A percentile compares a stretch with the other conserved stretches of the same genome.
Conservation (phyloP, 2,797 vertebrate genomes). For the Sebastes diploproa region DNA sequence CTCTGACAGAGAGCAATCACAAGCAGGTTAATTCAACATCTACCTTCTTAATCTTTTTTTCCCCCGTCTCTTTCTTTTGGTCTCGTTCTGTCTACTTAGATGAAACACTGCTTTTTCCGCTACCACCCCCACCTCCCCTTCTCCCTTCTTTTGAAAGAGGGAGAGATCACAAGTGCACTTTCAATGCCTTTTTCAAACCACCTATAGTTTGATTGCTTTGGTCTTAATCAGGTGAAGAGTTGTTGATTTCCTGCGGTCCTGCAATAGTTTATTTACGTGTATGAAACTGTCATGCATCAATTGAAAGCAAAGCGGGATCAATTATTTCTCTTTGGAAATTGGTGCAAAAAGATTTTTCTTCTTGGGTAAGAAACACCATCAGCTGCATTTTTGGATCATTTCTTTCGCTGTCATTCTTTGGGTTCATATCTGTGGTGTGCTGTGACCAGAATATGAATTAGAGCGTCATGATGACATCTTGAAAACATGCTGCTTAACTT, state of each 20-base stretch:
- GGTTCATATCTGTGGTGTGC: constrained; percentile 28
- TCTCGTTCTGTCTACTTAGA: constrained; percentile 82
- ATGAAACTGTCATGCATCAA: background rate
- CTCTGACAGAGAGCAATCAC: constrained; percentile 83
- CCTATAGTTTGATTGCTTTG: constrained; percentile 42
- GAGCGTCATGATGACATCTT: constrained; percentile 40
- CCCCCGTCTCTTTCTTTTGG: constrained; percentile 77
- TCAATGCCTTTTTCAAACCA: constrained; percentile 56
- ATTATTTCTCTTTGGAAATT: constrained; percentile 3
- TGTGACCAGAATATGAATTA: constrained; percentile 52
- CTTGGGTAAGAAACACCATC: constrained; percentile 12
- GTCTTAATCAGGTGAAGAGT: constrained; percentile 21
- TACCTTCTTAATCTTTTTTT: constrained; percentile 80
- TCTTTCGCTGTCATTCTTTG: constrained; percentile 38
- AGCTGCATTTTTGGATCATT: constrained; percentile 34
- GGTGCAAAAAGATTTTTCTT: background rate
- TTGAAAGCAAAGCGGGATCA: background rate
- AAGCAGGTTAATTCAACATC: constrained; percentile 84
- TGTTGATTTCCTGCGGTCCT: constrained; percentile 24
- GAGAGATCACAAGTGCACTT: constrained; percentile 61
- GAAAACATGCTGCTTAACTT: constrained; percentile 46
- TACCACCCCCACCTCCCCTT: constrained; percentile 46
- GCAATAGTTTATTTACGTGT: constrained; percentile 1
- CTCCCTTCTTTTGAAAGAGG: constrained; percentile 50
- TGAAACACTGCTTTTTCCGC: constrained; percentile 71